Percentiles rank a stretch among this genome's conserved stretches.
phyloP scores from a whole-genome alignment of 2,113 vertebrate species.

The Anseranas semipalmata region DNA sequence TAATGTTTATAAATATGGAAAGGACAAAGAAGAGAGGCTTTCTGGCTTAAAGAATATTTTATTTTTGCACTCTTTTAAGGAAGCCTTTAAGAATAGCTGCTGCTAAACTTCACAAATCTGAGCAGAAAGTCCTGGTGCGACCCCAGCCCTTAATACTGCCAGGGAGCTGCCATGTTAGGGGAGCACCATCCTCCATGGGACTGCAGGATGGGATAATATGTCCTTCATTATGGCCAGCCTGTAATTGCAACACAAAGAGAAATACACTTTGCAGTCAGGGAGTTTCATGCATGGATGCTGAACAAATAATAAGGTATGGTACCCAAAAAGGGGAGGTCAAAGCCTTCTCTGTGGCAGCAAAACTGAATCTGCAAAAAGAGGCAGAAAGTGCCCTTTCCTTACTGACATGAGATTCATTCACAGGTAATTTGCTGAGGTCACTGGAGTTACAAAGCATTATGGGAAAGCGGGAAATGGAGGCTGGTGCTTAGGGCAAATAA shows the following conservation, averaged over 20 bases:
- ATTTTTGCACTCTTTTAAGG: background rate
- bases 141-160: background rate
- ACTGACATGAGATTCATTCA: background rate
- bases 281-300: background rate
- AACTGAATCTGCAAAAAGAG: background rate
- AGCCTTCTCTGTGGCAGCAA: background rate
- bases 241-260: background rate
- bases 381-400: background rate
- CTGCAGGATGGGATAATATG: too few species aligned
- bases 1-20: too few species aligned
- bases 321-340: background rate
- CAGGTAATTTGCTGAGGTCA: background rate
- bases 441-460: background rate
- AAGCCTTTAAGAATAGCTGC: background rate
- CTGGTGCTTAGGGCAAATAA: background rate
- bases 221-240: background rate
- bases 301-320: background rate
- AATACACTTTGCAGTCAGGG: background rate
- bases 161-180: background rate
- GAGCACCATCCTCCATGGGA: fast-evolving
- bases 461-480: background rate
- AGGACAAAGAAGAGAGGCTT: background rate
- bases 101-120: background rate
- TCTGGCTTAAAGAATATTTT: background rate
- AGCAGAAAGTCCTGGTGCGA: background rate